These are phyloP conservation scores for Atopsyche davidsoni DNA, from an alignment of 1,140 invertebrate genomes.

Conservation along the genomic window DNA sequence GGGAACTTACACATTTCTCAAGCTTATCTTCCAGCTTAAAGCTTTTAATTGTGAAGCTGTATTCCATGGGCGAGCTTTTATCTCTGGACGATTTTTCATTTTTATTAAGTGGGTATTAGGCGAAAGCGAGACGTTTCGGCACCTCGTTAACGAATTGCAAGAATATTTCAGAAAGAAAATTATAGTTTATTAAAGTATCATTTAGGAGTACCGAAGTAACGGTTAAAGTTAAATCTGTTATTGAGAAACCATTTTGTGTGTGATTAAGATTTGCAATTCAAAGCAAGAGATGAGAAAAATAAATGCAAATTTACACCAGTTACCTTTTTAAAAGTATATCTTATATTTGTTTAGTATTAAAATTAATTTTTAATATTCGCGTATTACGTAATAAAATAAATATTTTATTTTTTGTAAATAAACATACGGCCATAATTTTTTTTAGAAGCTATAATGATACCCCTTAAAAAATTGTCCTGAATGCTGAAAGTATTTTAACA, in stretches of 20 bases:
- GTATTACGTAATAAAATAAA: too few relatives aligned
- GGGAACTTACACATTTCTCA: constrained; percentile 18
- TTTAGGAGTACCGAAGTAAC: neutral
- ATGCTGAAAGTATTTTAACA: too few relatives aligned
- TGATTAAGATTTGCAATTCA: too few relatives aligned
- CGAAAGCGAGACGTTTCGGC: neutral
- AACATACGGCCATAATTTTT: too few relatives aligned
- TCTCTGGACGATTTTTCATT: constrained; percentile 11
- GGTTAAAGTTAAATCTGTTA: too few relatives aligned
- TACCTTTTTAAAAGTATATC: neutral
- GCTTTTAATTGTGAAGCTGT: constrained; percentile 27
- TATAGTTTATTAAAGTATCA: neutral
- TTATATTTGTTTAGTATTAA: neutral
- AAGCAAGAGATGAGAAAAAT: neutral
- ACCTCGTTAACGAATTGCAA: constrained; percentile 17
- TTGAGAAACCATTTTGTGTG: too few relatives aligned
- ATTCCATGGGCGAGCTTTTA: constrained; percentile 5
- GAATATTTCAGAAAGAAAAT: neutral
- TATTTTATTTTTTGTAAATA: too few relatives aligned
- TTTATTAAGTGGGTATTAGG: neutral
- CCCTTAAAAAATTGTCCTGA: too few relatives aligned
- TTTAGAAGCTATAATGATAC: too few relatives aligned
- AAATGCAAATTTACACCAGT: neutral
- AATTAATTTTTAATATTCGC: neutral
- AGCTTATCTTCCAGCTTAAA: constrained; percentile 21